Base-by-base conservation (phyloP, 2,888 invertebrate genomes). In the Microctonus brassicae region DNA sequence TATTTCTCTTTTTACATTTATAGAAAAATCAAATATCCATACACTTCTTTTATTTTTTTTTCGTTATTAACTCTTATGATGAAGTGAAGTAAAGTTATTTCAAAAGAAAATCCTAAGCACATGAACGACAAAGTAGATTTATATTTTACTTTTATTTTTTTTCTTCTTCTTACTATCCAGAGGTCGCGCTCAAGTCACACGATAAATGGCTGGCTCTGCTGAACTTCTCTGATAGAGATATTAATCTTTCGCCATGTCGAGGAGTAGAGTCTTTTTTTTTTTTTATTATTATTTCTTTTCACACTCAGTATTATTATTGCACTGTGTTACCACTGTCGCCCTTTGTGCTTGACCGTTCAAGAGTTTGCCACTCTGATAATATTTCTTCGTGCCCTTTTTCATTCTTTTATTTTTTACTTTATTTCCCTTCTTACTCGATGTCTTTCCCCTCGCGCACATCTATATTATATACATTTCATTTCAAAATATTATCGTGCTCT, bases 201-300 rank as follows among this genome's bases (percentile, higher is more conserved):
- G 84, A 84, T 84, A 84, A 84, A 84, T 84, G 81, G 81, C 76
- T 75, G 70, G 79, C 77, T 83, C 80, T 74, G 77, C 76, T 84
- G 82, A 84, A 84, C 83, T 83, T 81, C 79, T 81, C 79, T 81
- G 82, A 84, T 84, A 84, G 81, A 84, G 84, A 84, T 84, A 84
- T 84, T 84, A 84, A 84, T 84, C 84, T 84, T 83, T 82, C 81
- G 79, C 74, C 75, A 57, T 71, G 60, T 62, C 72, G n/a, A n/a
- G n/a, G 26, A 17, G 47, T 47, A 47, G 17, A 17, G 47, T 17
- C 17, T 65, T 65, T 60, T 61, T n/a, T n/a, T n/a, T n/a, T n/a
- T n/a, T n/a, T n/a, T n/a, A n/a, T n/a, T n/a, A n/a, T n/a, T n/a
- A n/a, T 22, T 55, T 26, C 62, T 33, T 62, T 66, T 74, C 42